These are phyloP conservation scores for Celastrina argiolus DNA, from an alignment of 2,888 invertebrate genomes.

Conservation along the genomic window DNA sequence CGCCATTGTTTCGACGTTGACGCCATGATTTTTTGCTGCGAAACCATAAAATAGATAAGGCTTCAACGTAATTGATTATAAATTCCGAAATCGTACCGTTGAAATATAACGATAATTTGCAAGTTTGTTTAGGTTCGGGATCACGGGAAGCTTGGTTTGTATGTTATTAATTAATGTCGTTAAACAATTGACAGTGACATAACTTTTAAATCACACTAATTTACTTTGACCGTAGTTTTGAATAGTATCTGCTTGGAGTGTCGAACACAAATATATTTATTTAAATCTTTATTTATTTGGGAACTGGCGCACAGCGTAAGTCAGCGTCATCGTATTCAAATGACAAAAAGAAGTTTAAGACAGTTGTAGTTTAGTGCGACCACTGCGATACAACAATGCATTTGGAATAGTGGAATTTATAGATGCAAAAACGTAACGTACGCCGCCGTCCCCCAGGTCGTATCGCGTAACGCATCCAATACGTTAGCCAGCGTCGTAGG, in stretches of 20 bases:
- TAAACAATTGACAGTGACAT: background rate
- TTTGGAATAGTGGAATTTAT: constrained; percentile 32
- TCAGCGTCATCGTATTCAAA: too few species aligned
- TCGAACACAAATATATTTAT: too few species aligned
- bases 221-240: background rate
- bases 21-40: constrained; percentile 66
- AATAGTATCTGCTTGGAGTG: background rate
- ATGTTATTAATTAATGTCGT: background rate
- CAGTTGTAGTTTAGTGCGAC: too few species aligned
- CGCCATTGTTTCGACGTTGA: constrained; percentile 73
- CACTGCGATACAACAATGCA: constrained; percentile 28
- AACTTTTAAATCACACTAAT: background rate
- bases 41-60: constrained; percentile 74
- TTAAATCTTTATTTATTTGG: too few species aligned
- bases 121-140: constrained; percentile 28
- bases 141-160: background rate
- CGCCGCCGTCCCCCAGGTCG: constrained; percentile 36
- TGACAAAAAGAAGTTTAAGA: too few species aligned
- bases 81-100: constrained; percentile 46
- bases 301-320: too few species aligned
- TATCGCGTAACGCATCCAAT: constrained; percentile 49
- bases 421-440: constrained; percentile 30
- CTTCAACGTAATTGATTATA: constrained; percentile 67
- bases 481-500: constrained; percentile 64
- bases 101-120: constrained; percentile 16